These are phyloP conservation scores for Brachypteracias leptosomus DNA, from an alignment of 2,113 vertebrate genomes.

Conservation along the genomic window DNA sequence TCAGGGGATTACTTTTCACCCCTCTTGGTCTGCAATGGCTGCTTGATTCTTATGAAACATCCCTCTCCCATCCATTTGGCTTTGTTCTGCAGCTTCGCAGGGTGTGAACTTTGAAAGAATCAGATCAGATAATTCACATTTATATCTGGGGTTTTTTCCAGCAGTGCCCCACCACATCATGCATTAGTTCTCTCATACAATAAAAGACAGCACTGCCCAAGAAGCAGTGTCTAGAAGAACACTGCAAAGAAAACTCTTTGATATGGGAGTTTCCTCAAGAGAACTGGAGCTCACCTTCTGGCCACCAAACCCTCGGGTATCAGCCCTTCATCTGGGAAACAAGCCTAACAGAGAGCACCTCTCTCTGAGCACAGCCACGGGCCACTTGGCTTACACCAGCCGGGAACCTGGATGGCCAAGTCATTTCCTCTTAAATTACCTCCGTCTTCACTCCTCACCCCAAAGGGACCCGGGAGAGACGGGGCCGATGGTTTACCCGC, in stretches of 20 bases:
- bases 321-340: too few relatives aligned
- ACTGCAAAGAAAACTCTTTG: neutral
- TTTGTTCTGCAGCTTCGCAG: neutral
- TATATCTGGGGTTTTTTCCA: neutral
- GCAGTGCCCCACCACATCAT: too few relatives aligned
- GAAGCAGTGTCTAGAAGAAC: neutral
- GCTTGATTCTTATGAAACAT: neutral
- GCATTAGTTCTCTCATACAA: neutral
- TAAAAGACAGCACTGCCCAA: neutral
- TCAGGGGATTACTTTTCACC: neutral
- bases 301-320: neutral
- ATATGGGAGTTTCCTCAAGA: neutral
- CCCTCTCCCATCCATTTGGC: neutral
- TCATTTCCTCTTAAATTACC: too few relatives aligned
- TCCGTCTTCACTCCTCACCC: too few relatives aligned
- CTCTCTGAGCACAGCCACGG: neutral
- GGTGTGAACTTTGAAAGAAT: constrained; percentile 9
- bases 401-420: too few relatives aligned
- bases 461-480: too few relatives aligned
- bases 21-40: neutral
- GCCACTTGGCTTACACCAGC: too few relatives aligned
- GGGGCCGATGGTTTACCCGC: too few relatives aligned
- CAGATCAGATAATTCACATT: neutral
- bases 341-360: too few relatives aligned
- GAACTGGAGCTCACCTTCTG: neutral